Percentiles rank a stretch among this genome's conserved stretches.
These are phyloP conservation scores for Procambarus virginalis DNA, from an alignment of 1,140 invertebrate species.

Conservation along the genomic window DNA sequence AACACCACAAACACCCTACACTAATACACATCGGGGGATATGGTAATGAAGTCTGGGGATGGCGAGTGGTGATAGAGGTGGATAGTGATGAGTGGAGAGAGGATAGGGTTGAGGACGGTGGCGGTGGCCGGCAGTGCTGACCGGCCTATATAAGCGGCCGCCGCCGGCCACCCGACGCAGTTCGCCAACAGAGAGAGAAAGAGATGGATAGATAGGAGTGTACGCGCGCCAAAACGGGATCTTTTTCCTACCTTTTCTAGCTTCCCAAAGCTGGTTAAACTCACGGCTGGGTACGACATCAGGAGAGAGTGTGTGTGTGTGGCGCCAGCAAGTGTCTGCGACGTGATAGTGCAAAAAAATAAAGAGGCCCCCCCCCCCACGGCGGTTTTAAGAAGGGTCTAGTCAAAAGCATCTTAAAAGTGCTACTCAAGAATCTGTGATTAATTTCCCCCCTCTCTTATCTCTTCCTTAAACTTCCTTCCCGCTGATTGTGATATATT, in stretches of 20 bases:
- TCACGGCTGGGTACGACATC: neutral
- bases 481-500: constrained; percentile 63
- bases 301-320: constrained; percentile 18
- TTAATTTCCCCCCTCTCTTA: constrained; percentile 1
- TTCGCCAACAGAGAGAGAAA: constrained; percentile 69
- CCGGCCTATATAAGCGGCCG: constrained; percentile 36
- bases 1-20: neutral
- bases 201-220: constrained; percentile 68
- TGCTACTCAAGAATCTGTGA: constrained; percentile 67
- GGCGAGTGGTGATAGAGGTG: neutral
- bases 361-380: constrained; percentile 9
- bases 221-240: constrained; percentile 53
- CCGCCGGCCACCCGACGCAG: constrained; percentile 38
- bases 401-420: constrained; percentile 55
- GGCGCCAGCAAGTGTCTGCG: constrained; percentile 35
- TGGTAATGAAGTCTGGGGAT: no score
- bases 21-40: no score
- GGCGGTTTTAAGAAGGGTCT: constrained; percentile 53
- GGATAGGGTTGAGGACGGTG: neutral
- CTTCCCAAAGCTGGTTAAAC: constrained; percentile 65
- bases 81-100: neutral
- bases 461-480: neutral
- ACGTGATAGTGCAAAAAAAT: constrained; percentile 50
- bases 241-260: constrained; percentile 65
- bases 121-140: constrained; percentile 26